These are phyloP conservation scores for Henicopernis longicauda DNA, from an alignment of 2,113 vertebrate genomes.

Conservation along the genomic window DNA sequence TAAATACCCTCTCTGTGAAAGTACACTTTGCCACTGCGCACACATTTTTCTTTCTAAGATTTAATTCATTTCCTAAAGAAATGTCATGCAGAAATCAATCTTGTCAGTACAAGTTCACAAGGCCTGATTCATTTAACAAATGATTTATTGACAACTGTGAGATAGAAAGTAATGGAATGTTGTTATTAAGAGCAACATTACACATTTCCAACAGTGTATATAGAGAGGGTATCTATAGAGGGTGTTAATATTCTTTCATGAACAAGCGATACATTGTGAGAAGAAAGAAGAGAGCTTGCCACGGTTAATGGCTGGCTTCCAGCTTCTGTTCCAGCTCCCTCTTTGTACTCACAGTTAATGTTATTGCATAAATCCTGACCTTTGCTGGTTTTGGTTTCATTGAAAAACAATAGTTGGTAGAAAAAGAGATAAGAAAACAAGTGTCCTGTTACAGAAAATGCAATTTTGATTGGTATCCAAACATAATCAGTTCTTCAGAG, in stretches of 20 bases:
- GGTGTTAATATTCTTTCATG: background rate
- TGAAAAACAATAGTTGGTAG: background rate
- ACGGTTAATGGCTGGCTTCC: background rate
- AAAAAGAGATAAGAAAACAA: background rate
- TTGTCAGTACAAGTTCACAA: conserved; percentile 10
- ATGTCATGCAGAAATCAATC: conserved; percentile 40
- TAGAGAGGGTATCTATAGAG: background rate
- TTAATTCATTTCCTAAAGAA: conserved; percentile 49
- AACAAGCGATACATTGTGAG: background rate
- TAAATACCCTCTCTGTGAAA: conserved; percentile 34
- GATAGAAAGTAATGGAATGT: conserved; percentile 39
- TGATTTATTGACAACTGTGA: conserved; percentile 30
- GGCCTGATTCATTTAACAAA: conserved; percentile 32
- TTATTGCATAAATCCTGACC: background rate
- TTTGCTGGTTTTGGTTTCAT: background rate
- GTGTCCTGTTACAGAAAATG: background rate
- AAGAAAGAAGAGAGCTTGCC: background rate
- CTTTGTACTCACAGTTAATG: background rate
- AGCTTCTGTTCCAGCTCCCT: background rate
- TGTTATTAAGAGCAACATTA: conserved; percentile 8
- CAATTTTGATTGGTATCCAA: background rate
- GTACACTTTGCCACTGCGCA: conserved; percentile 1
- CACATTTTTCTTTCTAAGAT: conserved; percentile 34
- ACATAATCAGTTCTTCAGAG: background rate
- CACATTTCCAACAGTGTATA: background rate